Evolutionary conservation across 2,888 invertebrate genomes (phyloP).

Genomic region (Acrocyrtus sp.): DNA sequence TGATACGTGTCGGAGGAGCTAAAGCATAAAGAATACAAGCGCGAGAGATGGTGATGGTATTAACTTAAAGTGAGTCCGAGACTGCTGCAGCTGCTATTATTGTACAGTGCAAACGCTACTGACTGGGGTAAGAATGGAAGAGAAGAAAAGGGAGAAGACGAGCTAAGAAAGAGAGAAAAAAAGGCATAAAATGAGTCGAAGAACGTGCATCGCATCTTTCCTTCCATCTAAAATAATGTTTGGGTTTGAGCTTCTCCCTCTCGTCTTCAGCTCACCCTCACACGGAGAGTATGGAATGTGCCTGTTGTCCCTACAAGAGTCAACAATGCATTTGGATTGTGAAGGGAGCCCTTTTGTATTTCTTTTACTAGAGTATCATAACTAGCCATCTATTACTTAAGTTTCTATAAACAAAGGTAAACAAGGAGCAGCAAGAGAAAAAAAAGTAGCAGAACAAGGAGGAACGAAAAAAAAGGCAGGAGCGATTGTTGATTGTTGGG

Average conservation of each 20-base stretch:
- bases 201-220: constrained; percentile 38
- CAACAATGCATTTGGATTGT: constrained; percentile 46
- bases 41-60: not conserved
- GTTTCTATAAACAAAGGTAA: constrained; percentile 47
- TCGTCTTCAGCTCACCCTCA: constrained; percentile 13
- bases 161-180: not conserved
- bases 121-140: too few species aligned
- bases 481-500: too few species aligned
- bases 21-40: constrained; percentile 40
- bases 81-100: too few species aligned
- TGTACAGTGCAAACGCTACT: too few species aligned
- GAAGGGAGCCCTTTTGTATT: constrained; percentile 45
- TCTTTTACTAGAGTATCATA: constrained; percentile 17
- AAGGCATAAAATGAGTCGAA: not conserved
- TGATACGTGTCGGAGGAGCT: constrained; percentile 50
- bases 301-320: constrained; percentile 57
- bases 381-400: constrained; percentile 54
- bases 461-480: constrained; percentile 19
- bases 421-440: constrained; percentile 22
- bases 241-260: constrained; percentile 3
- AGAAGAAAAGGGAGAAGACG: not conserved
- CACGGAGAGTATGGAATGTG: constrained; percentile 54
- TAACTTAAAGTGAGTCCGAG: not conserved
- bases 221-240: constrained; percentile 12
- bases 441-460: constrained; percentile 19